Evolutionary conservation across 2,888 invertebrate genomes (phyloP).

Genomic region (Chymomyza fuscimana): DNA sequence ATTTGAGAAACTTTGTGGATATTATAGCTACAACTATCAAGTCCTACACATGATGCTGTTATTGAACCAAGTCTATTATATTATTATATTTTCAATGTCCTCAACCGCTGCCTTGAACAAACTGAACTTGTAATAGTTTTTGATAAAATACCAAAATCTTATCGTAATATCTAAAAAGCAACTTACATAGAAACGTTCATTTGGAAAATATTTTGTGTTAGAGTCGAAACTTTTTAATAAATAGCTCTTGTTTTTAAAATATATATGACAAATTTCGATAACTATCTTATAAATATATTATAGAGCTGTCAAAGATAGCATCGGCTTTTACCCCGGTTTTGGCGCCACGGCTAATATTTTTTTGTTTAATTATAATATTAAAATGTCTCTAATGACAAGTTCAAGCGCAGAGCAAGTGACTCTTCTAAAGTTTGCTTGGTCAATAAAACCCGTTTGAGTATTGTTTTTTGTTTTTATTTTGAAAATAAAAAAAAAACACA

Average conservation of each 20-base stretch:
- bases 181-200: neutral
- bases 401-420: slow-evolving; percentile 1
- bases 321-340: neutral
- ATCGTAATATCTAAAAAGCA: neutral
- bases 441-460: slow-evolving; percentile 7
- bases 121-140: neutral
- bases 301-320: neutral
- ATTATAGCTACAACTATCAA: too few relatives aligned
- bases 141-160: neutral
- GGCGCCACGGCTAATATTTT: neutral
- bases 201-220: too few relatives aligned
- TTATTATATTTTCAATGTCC: neutral
- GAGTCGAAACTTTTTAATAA: neutral
- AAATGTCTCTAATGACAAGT: neutral
- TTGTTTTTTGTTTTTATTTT: slow-evolving; percentile 1
- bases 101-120: neutral
- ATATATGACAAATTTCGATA: neutral
- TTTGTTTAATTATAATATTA: slow-evolving; percentile 5
- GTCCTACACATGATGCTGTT: too few relatives aligned
- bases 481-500: neutral
- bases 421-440: neutral
- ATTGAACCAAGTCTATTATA: too few relatives aligned
- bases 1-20: too few relatives aligned
- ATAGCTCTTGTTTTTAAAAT: neutral
- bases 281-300: neutral